Evolutionary conservation across 2,888 invertebrate species (phyloP), one percentile per base, ranked within the genome.

Genomic region (Acanthoscelides obtectus): DNA sequence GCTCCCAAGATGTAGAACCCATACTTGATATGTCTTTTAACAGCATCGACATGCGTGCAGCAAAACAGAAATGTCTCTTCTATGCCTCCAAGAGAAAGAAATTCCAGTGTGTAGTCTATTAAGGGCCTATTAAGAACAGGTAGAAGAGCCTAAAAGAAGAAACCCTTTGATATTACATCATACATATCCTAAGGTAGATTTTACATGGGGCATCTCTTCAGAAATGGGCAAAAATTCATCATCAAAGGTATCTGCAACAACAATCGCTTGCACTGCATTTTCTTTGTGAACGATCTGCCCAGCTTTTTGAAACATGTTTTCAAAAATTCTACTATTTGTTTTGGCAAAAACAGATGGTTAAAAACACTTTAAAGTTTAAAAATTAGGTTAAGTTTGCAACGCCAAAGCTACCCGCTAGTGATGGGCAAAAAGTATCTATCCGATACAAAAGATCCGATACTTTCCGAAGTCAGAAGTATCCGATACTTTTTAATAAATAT

Each of bases 31-130:
- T 94, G 90, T 65, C 90, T 88, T 80, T 92, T 92, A 22, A 97
- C 90, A 80, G 89, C 88, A 69, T 90, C 89, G 12, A 93, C 89
- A 85, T 94, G 91, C 74, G 90, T 76, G 79, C 94, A 93, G 81
- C 96, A 95, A 86, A 96, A 97, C 69, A 98, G 87, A 82, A 95
- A 94, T 0, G 94, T 91, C 87, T 98, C 96, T 79, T 96, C 93
- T n/a, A 98, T 92, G 71, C 94, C 95, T 70, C 94, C 93, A 22
- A 90, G 88, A 63, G 93, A 90, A 66, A 98, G 86, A 70, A 94
- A 93, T 84, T 97, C 95, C 69, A 98, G 85, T 0, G 94, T 90
- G 84, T 96, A 97, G 83, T 97, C 95, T 71, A 98, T 86, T 71
- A 98, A 85, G 20, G 94, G 93, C 20, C 92, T 90, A 83, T 97